Conservation (phyloP, 2,888 invertebrate species). For the Saturnia pavonia region DNA sequence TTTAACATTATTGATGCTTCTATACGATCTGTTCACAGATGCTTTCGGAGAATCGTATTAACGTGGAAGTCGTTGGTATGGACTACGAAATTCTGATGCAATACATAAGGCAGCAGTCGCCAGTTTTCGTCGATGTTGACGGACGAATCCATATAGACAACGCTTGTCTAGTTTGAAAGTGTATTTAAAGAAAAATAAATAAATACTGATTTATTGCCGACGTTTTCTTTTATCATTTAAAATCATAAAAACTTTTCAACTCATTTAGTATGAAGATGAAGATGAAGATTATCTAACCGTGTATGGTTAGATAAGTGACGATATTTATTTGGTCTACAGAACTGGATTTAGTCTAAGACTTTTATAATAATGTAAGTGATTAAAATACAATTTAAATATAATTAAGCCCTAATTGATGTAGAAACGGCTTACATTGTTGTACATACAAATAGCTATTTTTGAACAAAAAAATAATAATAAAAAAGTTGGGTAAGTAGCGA, state of each 20-base stretch:
- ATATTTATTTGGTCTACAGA: too few relatives aligned
- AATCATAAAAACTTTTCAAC: background rate
- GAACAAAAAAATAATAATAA: too few relatives aligned
- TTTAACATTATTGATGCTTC: background rate
- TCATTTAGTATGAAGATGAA: too few relatives aligned
- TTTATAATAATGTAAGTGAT: too few relatives aligned
- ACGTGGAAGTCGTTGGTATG: conserved; percentile 60
- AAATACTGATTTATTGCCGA: conserved; percentile 19
- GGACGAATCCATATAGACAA: conserved; percentile 62
- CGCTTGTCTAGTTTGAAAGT: conserved; percentile 49
- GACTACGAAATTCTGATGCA: conserved; percentile 62
- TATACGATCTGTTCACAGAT: conserved; percentile 47
- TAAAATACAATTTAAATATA: too few relatives aligned
- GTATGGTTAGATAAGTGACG: too few relatives aligned
- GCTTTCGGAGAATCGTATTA: conserved; percentile 64
- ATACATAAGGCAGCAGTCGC: conserved; percentile 56
- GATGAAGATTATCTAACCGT: too few relatives aligned
- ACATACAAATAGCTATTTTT: too few relatives aligned
- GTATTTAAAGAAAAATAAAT: conserved; percentile 15
- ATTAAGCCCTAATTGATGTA: too few relatives aligned
- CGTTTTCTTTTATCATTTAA: background rate
- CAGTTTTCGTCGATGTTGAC: conserved; percentile 58
- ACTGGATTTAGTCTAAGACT: too few relatives aligned
- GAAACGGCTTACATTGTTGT: too few relatives aligned
- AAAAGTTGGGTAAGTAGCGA: too few relatives aligned